Percentiles rank a stretch among this genome's conserved stretches.
Evolutionary conservation across 2,797 vertebrate species (phyloP).

Genomic region (Sparus aurata): DNA sequence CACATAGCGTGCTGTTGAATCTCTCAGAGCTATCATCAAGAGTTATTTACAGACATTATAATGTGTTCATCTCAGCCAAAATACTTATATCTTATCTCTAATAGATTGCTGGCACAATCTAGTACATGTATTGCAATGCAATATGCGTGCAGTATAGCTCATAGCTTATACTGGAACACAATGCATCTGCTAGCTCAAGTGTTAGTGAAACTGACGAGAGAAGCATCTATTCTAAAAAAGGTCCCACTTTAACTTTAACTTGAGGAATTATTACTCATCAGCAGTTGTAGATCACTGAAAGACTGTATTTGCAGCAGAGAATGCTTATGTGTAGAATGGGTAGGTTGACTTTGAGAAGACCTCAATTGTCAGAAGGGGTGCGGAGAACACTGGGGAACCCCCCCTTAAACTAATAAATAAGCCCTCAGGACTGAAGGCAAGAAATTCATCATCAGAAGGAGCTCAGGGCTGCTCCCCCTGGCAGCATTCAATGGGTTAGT

Average conservation of each 20-base stretch:
- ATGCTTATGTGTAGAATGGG: background rate
- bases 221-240: background rate
- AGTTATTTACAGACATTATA: constrained; percentile 4
- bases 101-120: background rate
- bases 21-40: background rate
- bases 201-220: background rate
- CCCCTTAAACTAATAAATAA: constrained; percentile 38
- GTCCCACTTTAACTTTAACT: background rate
- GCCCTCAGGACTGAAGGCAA: constrained; percentile 24
- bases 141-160: background rate
- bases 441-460: constrained; percentile 29
- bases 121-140: background rate
- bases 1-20: background rate
- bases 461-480: constrained; percentile 4
- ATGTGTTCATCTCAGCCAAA: background rate
- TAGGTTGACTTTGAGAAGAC: constrained; percentile 53
- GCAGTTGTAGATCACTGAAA: background rate
- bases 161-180: background rate
- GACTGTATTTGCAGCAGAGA: background rate
- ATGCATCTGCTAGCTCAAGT: background rate
- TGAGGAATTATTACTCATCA: background rate
- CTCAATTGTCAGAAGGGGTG: constrained; percentile 30
- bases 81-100: background rate
- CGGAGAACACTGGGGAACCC: constrained; percentile 11
- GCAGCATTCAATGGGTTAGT: constrained; percentile 18